phyloP scores from a whole-genome alignment of 2,113 vertebrate genomes.

The Ammodytes marinus region DNA sequence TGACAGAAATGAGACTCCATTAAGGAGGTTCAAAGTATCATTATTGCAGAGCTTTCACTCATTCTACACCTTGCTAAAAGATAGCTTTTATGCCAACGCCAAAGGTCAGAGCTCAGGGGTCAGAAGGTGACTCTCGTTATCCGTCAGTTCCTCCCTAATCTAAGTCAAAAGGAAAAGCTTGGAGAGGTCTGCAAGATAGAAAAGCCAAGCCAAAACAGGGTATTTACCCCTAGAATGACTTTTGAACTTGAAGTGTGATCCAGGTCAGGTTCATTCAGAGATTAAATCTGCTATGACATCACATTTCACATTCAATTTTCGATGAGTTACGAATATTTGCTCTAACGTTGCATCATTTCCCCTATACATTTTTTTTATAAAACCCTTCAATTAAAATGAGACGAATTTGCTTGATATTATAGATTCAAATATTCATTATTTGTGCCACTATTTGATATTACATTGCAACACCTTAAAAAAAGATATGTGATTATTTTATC shows the following conservation, averaged over 20 bases:
- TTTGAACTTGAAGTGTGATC: constrained; percentile 45
- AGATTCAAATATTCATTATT: background rate
- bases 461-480: background rate
- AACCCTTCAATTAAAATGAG: constrained; percentile 1
- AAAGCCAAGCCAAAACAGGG: constrained; percentile 8
- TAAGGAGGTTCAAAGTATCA: constrained; percentile 31
- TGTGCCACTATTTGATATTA: background rate
- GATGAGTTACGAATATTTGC: background rate
- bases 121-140: constrained; percentile 67
- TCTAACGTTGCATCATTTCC: background rate
- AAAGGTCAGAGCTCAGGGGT: constrained; percentile 54
- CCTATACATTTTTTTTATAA: background rate
- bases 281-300: constrained; percentile 29
- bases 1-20: constrained; percentile 42
- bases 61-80: constrained; percentile 35
- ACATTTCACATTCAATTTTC: constrained; percentile 7
- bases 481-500: background rate
- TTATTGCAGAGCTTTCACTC: constrained; percentile 31
- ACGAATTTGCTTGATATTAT: background rate
- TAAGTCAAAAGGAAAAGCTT: constrained; percentile 34
- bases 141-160: constrained; percentile 46
- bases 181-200: constrained; percentile 25
- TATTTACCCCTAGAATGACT: constrained; percentile 22
- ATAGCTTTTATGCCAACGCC: constrained; percentile 22
- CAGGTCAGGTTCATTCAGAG: constrained; percentile 29